These are phyloP conservation scores for Clupea harengus DNA, from an alignment of 2,113 vertebrate species.

Conservation along the genomic window DNA sequence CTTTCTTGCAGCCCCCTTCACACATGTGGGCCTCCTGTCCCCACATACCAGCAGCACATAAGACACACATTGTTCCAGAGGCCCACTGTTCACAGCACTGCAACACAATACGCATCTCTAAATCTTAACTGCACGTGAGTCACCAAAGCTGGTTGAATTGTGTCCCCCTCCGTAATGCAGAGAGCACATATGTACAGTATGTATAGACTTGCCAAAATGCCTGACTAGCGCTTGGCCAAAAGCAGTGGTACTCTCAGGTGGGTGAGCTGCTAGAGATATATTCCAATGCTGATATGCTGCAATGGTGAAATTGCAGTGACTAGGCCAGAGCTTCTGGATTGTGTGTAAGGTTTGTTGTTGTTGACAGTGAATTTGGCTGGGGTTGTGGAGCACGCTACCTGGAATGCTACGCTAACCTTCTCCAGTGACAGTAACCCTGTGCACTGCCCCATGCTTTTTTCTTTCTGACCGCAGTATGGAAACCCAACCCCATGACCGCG, in stretches of 20 bases:
- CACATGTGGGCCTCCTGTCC: conserved; percentile 5
- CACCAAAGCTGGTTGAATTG: neutral
- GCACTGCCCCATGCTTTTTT: neutral
- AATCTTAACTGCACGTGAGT: neutral
- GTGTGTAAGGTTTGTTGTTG: neutral
- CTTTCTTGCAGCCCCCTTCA: neutral
- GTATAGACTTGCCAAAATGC: neutral
- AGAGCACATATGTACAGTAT: neutral
- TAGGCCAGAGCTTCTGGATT: neutral
- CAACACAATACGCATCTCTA: neutral
- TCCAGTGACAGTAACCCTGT: neutral
- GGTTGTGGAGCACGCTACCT: neutral
- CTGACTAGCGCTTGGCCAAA: neutral
- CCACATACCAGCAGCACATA: neutral
- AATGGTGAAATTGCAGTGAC: neutral
- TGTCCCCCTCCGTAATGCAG: neutral
- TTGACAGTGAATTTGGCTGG: neutral
- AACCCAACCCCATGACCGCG: neutral
- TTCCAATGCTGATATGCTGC: neutral
- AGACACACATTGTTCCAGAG: neutral
- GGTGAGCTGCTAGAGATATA: neutral
- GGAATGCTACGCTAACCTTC: neutral
- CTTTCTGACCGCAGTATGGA: neutral
- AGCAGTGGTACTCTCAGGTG: neutral
- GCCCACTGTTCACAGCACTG: neutral